phyloP scores from a whole-genome alignment of 1,140 invertebrate genomes.

The Spodoptera frugiperda region DNA sequence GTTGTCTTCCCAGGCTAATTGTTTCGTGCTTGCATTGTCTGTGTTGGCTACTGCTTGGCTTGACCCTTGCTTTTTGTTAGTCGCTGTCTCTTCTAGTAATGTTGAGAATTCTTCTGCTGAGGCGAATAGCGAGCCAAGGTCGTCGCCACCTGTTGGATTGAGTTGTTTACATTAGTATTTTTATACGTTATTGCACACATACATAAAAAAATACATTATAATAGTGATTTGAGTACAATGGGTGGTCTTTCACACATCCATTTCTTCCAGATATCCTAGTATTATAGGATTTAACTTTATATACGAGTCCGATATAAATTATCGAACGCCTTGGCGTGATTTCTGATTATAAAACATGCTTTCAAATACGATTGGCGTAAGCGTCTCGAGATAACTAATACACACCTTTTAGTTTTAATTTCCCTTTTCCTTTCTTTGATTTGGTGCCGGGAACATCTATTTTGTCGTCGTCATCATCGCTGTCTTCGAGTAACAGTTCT shows the following conservation, averaged over 20 bases:
- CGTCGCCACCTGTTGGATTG: constrained; percentile 71
- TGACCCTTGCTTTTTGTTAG: constrained; percentile 88
- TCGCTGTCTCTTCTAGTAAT: constrained; percentile 89
- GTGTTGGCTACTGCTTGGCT: constrained; percentile 88
- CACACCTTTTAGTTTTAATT: constrained; percentile 76
- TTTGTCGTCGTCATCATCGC: constrained; percentile 67
- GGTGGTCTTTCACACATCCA: no score
- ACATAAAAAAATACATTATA: no score
- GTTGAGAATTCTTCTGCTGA: constrained; percentile 92
- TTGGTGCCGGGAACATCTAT: constrained; percentile 74
- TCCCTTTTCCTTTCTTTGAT: constrained; percentile 64
- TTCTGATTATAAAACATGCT: no score
- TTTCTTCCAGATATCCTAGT: background rate
- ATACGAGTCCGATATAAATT: no score
- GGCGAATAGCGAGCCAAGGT: constrained; percentile 88
- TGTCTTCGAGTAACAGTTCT: constrained; percentile 76
- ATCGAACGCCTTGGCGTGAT: no score
- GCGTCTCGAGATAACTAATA: no score
- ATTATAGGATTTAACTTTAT: background rate
- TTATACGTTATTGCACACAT: no score
- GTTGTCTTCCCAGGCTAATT: constrained; percentile 89
- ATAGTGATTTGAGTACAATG: no score
- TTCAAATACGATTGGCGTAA: no score
- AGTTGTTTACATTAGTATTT: no score
- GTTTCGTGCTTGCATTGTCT: constrained; percentile 89